Evolutionary conservation across 2,113 vertebrate genomes (phyloP), one percentile per base, ranked within the genome.

Genomic region (Poeciliopsis retropinna): DNA sequence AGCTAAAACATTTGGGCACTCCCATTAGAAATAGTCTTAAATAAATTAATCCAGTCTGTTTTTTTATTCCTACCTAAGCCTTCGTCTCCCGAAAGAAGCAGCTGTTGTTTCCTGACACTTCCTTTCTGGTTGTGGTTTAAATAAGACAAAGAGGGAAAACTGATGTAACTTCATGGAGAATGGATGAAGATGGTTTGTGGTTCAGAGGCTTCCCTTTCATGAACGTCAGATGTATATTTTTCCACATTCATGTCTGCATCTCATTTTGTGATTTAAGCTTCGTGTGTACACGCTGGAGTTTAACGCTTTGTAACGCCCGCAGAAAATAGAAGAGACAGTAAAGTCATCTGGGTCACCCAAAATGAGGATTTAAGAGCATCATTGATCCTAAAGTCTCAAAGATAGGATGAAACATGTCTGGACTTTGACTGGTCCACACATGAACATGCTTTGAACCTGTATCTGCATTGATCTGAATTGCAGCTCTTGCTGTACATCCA

Each of bases 81-180:
- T 47, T 47, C 1, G 17, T 47, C 44, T 47, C 44, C 44, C 44
- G 1, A 47, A 15, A 44, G 15, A 17, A 19, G 44, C 44, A 47
- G 44, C 19, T 47, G 41, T 44, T 17, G 17, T 22, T 19, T 47
- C 44, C 44, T 5, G 19, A 7, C 5, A 5, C 14, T 19, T 47
- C 15, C 17, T 47, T 47, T 17, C 44, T 47, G 44, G 44, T 73
- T 29, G 60, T 60, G 73, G 41, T 5, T 64, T 74, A n/a, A 25
- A 60, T 74, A 32, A 80, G 54, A 80, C n/a, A 30, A 67, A 83
- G 47, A 51, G 51, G 29, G 37, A 68, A 71, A 57, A 61, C 28
- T 92, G 89, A 80, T 22, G 31, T 88, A 88, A 88, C 54, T 34
- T 80, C 72, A 82, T 82, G 28, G 75, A 85, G 78, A 89, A 88